Conservation (phyloP, 2,888 invertebrate genomes). For the Pyrocoelia pectoralis region DNA sequence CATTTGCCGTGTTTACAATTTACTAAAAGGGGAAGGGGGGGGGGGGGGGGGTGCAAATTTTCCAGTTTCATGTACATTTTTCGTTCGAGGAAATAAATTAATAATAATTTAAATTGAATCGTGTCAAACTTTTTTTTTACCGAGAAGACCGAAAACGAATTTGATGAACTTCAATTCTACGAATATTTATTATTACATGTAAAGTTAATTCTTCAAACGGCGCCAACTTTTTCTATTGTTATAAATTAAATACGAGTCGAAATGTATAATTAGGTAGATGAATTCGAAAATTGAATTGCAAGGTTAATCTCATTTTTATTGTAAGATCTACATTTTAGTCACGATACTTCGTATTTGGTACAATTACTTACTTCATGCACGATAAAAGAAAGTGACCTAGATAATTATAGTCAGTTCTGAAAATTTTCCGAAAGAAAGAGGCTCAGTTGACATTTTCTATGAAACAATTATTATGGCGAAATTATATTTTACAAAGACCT, state of each 20-base stretch:
- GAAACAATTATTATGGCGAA: background rate
- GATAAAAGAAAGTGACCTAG: background rate
- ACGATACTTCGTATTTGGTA: background rate
- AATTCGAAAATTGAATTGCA: background rate
- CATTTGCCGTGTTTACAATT: background rate
- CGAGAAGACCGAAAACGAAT: slow-evolving; percentile 15
- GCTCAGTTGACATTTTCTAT: background rate
- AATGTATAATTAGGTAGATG: background rate
- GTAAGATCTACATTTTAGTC: background rate
- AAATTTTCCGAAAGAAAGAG: background rate
- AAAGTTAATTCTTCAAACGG: slow-evolving; percentile 19
- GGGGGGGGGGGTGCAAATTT: no score
- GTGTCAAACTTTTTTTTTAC: slow-evolving; percentile 13
- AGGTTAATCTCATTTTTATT: background rate
- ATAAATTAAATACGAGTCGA: background rate
- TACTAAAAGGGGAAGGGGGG: background rate
- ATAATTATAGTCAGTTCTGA: background rate
- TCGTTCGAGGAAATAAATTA: slow-evolving; percentile 14
- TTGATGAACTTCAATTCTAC: slow-evolving; percentile 17
- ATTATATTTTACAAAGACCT: background rate
- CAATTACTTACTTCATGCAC: background rate
- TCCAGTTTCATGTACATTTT: slow-evolving; percentile 10
- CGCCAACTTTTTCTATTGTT: slow-evolving; percentile 19
- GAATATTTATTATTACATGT: slow-evolving; percentile 17
- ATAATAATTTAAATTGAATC: slow-evolving; percentile 23